These are phyloP conservation scores for Norana najaformis DNA, from an alignment of 2,888 invertebrate genomes.

Conservation along the genomic window DNA sequence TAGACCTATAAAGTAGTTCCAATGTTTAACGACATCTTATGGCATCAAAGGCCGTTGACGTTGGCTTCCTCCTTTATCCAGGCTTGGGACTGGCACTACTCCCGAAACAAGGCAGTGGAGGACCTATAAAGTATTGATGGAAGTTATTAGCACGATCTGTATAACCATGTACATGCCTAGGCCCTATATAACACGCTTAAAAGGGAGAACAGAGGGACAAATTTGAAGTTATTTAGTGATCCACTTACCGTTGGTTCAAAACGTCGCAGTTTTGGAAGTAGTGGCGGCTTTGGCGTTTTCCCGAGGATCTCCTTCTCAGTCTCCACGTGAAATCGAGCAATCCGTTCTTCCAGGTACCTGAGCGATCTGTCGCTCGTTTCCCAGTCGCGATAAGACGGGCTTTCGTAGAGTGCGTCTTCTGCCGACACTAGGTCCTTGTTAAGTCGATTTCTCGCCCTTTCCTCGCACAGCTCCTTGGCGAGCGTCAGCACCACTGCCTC, in stretches of 20 bases:
- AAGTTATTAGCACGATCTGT: too few relatives aligned
- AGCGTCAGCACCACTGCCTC: slow-evolving; percentile 2
- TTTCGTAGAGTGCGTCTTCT: not conserved
- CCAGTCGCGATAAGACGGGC: slow-evolving; percentile 47
- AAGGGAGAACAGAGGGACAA: too few relatives aligned
- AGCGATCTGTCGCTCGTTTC: slow-evolving; percentile 53
- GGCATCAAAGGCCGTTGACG: too few relatives aligned
- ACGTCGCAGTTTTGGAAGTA: slow-evolving; percentile 52
- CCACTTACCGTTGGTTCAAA: slow-evolving; percentile 48
- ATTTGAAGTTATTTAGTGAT: too few relatives aligned
- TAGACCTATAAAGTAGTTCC: too few relatives aligned
- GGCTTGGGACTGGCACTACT: too few relatives aligned
- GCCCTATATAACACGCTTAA: too few relatives aligned
- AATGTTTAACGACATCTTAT: too few relatives aligned
- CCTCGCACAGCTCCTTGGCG: slow-evolving; percentile 1
- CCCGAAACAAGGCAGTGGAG: too few relatives aligned
- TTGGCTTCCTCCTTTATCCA: too few relatives aligned
- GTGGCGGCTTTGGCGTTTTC: slow-evolving; percentile 31
- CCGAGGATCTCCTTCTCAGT: not conserved
- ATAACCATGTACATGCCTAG: too few relatives aligned
- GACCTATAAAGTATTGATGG: too few relatives aligned
- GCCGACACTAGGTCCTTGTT: not conserved
- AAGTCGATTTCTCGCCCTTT: not conserved
- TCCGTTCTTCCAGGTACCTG: slow-evolving; percentile 50
- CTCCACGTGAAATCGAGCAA: slow-evolving; percentile 31